These are phyloP conservation scores for Marmota flaviventris DNA, from an alignment of 2,113 vertebrate species.

Conservation along the genomic window DNA sequence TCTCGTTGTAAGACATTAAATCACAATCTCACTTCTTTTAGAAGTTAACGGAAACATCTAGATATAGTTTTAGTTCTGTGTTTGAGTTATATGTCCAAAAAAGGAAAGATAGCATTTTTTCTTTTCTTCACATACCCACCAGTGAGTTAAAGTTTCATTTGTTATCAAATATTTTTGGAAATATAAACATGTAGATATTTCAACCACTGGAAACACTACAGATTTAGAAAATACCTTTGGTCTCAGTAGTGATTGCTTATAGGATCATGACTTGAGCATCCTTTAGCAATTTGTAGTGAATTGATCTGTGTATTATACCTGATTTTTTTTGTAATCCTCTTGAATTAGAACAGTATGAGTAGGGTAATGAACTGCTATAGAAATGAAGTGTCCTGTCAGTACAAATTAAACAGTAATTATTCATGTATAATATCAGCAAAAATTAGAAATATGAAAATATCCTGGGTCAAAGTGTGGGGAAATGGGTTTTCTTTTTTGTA, in stretches of 20 bases:
- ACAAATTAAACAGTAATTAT: neutral
- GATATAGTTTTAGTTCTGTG: conserved; percentile 25
- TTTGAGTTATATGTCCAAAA: neutral
- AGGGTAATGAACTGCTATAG: neutral
- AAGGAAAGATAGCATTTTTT: neutral
- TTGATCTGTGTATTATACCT: neutral
- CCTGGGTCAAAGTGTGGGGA: neutral
- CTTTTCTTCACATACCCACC: neutral
- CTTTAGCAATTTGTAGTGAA: neutral
- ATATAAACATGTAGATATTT: neutral
- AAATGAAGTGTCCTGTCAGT: neutral
- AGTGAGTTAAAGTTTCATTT: neutral
- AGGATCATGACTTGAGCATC: neutral
- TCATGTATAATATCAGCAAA: neutral
- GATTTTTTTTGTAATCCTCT: neutral
- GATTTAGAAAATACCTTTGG: neutral
- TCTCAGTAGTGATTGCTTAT: neutral
- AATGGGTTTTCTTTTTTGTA: neutral
- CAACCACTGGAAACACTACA: neutral
- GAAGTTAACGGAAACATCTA: neutral
- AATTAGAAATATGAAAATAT: neutral
- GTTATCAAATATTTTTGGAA: neutral
- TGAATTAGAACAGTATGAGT: neutral
- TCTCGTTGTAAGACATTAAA: neutral
- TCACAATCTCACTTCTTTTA: neutral